Conservation (phyloP, 2,888 invertebrate genomes). For the Theodoxus fluviatilis region DNA sequence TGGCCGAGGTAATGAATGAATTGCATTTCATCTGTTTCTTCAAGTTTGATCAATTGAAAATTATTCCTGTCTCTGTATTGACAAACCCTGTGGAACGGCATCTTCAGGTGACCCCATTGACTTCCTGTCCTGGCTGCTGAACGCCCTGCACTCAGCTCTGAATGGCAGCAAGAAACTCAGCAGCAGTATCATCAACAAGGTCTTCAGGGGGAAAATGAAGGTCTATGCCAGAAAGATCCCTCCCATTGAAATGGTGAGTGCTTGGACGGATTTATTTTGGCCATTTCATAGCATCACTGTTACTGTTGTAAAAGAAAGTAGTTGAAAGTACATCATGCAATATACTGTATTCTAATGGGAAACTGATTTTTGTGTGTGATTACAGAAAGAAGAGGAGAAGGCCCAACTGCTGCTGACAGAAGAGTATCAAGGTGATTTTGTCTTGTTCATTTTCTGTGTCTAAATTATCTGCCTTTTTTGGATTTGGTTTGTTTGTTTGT, state of each 20-base stretch:
- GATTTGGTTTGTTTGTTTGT: neutral
- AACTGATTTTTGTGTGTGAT: neutral
- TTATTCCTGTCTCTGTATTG: too few species aligned
- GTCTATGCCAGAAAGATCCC: conserved; percentile 80
- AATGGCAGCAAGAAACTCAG: conserved; percentile 76
- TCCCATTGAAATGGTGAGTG: conserved; percentile 76
- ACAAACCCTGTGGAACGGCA: too few species aligned
- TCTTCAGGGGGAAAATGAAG: conserved; percentile 77
- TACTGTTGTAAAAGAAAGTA: neutral
- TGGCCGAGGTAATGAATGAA: too few species aligned
- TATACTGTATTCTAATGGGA: neutral
- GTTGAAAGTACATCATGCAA: neutral
- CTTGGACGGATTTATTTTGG: neutral
- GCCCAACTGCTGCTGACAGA: conserved; percentile 79
- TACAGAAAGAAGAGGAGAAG: conserved; percentile 84
- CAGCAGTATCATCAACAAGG: conserved; percentile 92
- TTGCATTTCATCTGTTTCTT: too few species aligned
- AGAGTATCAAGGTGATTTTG: conserved; percentile 75
- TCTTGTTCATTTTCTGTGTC: neutral
- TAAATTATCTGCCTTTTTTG: neutral
- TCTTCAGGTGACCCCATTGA: conserved; percentile 94
- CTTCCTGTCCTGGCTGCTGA: conserved; percentile 97
- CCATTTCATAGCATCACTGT: neutral
- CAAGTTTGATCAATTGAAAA: too few species aligned
- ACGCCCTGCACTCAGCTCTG: conserved; percentile 91